Conservation (phyloP, 2,797 vertebrate species). For the Sebastes oblongus region DNA sequence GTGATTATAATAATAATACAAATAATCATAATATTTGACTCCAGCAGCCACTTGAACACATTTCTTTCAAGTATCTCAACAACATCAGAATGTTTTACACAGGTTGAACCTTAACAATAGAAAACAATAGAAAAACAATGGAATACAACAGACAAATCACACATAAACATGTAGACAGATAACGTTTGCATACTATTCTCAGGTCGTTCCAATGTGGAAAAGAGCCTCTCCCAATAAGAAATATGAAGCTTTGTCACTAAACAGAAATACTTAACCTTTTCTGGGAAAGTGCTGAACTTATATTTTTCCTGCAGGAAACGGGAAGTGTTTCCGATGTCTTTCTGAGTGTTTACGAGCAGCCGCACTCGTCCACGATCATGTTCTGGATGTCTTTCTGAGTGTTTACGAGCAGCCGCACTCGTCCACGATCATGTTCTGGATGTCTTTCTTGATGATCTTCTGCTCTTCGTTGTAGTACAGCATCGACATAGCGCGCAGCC, state of each 20-base stretch:
- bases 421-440: slow-evolving; percentile 97
- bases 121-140: slow-evolving; percentile 6
- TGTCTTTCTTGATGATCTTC: slow-evolving; percentile 97
- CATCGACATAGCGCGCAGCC: slow-evolving; percentile 96
- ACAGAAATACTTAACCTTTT: slow-evolving; percentile 73
- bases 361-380: slow-evolving; percentile 97
- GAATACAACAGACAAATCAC: not conserved
- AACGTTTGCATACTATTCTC: slow-evolving; percentile 77
- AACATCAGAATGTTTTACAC: slow-evolving; percentile 37
- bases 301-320: not conserved
- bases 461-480: slow-evolving; percentile 96
- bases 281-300: not conserved
- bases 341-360: slow-evolving; percentile 83
- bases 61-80: slow-evolving; percentile 88
- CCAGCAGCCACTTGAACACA: slow-evolving; percentile 89
- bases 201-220: slow-evolving; percentile 79
- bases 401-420: too few relatives aligned
- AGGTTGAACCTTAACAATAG: slow-evolving; percentile 58
- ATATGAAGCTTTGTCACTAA: slow-evolving; percentile 63
- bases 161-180: slow-evolving; percentile 20
- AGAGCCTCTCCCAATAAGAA: slow-evolving; percentile 49
- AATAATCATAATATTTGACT: slow-evolving; percentile 82
- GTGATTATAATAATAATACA: too few relatives aligned
- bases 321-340: not conserved
- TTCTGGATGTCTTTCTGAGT: too few relatives aligned